Evolutionary conservation across 2,797 vertebrate genomes (phyloP), one percentile per base, ranked within the genome.

Genomic region (Phoxinus dragarum): DNA sequence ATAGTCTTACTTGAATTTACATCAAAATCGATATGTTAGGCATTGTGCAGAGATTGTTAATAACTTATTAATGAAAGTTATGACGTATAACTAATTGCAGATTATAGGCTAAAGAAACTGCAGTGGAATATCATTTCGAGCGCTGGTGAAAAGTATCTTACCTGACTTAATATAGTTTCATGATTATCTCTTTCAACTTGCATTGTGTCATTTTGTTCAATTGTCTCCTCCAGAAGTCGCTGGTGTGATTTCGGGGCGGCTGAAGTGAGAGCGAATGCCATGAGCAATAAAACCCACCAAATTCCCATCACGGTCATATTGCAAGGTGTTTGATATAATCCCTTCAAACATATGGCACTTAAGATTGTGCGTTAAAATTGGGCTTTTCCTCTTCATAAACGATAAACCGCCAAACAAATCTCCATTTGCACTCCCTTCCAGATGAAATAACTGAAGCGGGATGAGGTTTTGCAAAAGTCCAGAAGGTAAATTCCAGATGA

Each of bases 151-250:
- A 4, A 27, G 40, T 68, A 9, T 42, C 90, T 75, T 95, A 99
- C 98, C 97, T 97, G 96, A 0, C 96, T 96, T 42, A 97, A 90
- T 87, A 97, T 94, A 92, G 93, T 96, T 84, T 96, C 95, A 75
- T 95, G 95, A 82, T 93, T 96, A 66, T 96, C 94, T 4, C 89
- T 89, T 88, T 96, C 96, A 71, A 96, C 94, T 75, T 94, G 31
- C 88, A 96, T 90, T 23, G 52, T 88, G 5, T 89, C 88, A 31
- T 88, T 89, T 1, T 92, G 91, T 61, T 93, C 92, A 5, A 67
- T 66, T 19, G 54, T 80, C 56, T 86, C 80, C 73, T 76, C 17
- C 67, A 52, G 67, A 9, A 88, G 66, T 64, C 81, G 72, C 49
- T 8, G 74, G 75, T 38, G n/a, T 61, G 82, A 69, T 74, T 86